Base-by-base conservation (phyloP, 2,797 vertebrate species). In the Podargus strigoides region DNA sequence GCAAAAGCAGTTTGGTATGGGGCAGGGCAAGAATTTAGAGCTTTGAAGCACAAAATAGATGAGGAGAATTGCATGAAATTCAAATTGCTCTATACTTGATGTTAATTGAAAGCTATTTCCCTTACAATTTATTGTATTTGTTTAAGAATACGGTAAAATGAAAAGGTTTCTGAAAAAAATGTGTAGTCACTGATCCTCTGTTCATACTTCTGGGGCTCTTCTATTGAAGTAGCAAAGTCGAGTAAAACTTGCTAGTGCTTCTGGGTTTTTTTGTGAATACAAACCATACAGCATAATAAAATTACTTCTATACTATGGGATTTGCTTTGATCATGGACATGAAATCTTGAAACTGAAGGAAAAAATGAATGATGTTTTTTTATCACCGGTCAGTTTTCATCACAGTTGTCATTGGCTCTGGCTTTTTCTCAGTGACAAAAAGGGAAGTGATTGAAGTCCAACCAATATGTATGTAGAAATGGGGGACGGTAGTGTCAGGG, bases 311-410 rank as follows among this genome's bases (percentile, higher is more conserved):
- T 49, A 17, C 12, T 41, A 8, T 37, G 27, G 53, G 24, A 46
- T 17, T 46, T 7, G 1, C 55, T 67, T 78, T 70, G 30, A 13
- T 49, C 22, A n/a, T 32, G 60, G 76, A 85, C 28, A 50, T 18
- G 42, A 72, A 58, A 55, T 73, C 30, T 69, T 37, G 72, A 34
- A 59, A 60, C 42, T n/a, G 52, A 32, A 76, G 41, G 23, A 32
- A 53, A 75, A 39, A 74, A 63, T 39, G n/a, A 53, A 47, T 73
- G 60, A 49, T 36, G 32, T 87, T 91, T 36, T 95, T 72, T 82
- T 94, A 49, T 87, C 89, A 77, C 64, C 98, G 97, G 97, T 98
- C 98, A 97, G 97, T 98, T 95, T 98, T 98, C 55, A 97, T 98
- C 67, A 98, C 97, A 8, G 98, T n/a, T n/a, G n/a, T n/a, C n/a